These are phyloP conservation scores for Strix aluco DNA, from an alignment of 2,113 vertebrate genomes.

Conservation along the genomic window DNA sequence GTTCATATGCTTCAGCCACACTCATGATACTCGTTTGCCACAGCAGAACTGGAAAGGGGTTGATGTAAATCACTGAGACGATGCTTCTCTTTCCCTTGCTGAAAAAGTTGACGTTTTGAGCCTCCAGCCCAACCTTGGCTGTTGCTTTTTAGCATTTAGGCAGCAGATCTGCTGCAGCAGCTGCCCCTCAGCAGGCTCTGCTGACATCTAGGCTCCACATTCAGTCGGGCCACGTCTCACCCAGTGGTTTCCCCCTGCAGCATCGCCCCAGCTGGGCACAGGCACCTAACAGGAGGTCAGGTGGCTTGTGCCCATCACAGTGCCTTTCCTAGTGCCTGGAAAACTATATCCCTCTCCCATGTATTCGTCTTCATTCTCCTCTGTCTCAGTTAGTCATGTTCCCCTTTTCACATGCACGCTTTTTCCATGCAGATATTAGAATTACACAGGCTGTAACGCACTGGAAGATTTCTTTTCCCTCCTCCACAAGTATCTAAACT, in stretches of 20 bases:
- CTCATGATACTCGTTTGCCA: neutral
- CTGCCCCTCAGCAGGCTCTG: neutral
- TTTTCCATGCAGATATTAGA: neutral
- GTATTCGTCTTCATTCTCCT: neutral
- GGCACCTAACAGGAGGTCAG: neutral
- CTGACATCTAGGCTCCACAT: neutral
- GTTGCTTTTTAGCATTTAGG: neutral
- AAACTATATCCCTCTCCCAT: neutral
- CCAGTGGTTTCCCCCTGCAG: neutral
- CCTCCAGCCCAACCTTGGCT: neutral
- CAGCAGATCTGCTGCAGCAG: neutral
- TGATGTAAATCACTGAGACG: neutral
- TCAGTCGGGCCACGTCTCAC: fast-evolving
- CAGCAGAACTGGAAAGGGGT: neutral
- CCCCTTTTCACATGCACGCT: neutral
- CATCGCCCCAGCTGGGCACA: neutral
- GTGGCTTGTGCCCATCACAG: neutral
- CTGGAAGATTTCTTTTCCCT: conserved; percentile 4
- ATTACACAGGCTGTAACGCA: neutral
- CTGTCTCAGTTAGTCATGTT: neutral
- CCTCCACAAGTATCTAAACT: conserved; percentile 35
- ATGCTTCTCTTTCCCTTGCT: neutral
- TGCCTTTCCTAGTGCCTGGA: neutral
- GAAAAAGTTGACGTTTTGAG: neutral
- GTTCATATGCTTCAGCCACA: neutral